Percentiles rank a stretch among this genome's conserved stretches.
phyloP scores from a whole-genome alignment of 2,888 invertebrate genomes.

The Rotaria magnacalcarata region DNA sequence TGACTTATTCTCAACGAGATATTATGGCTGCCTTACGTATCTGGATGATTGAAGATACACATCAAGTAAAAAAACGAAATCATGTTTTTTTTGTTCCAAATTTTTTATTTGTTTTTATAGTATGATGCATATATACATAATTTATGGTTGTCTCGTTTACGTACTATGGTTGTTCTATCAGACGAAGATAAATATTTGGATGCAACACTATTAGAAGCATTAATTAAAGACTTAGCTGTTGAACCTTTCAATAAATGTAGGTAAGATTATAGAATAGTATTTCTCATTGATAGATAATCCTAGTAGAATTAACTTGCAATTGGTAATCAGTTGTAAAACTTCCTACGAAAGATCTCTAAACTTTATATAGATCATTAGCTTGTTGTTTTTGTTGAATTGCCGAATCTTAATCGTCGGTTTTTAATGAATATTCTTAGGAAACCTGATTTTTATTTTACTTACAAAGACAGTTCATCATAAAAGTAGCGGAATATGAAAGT shows the following conservation, averaged over 20 bases:
- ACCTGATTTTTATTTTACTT: no score
- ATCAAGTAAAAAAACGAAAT: neutral
- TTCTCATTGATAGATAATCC: no score
- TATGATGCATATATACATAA: neutral
- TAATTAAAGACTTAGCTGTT: neutral
- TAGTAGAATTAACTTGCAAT: no score
- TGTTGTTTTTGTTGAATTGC: no score
- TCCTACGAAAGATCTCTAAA: no score
- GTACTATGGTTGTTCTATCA: neutral
- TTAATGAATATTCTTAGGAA: no score
- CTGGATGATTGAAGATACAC: neutral
- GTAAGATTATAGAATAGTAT: neutral
- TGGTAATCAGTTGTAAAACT: no score
- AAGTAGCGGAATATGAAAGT: no score
- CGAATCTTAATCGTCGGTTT: no score
- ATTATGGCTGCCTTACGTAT: constrained; percentile 7
- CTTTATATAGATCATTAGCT: no score
- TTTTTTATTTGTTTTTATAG: neutral
- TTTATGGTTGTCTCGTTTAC: constrained; percentile 4
- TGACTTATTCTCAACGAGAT: neutral
- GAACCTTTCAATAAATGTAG: constrained; percentile 29
- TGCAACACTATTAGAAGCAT: neutral
- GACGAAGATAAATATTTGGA: neutral
- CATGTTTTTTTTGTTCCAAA: no score
- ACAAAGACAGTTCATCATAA: no score